phyloP scores from a whole-genome alignment of 2,797 vertebrate genomes.

The Danio tinwini region DNA sequence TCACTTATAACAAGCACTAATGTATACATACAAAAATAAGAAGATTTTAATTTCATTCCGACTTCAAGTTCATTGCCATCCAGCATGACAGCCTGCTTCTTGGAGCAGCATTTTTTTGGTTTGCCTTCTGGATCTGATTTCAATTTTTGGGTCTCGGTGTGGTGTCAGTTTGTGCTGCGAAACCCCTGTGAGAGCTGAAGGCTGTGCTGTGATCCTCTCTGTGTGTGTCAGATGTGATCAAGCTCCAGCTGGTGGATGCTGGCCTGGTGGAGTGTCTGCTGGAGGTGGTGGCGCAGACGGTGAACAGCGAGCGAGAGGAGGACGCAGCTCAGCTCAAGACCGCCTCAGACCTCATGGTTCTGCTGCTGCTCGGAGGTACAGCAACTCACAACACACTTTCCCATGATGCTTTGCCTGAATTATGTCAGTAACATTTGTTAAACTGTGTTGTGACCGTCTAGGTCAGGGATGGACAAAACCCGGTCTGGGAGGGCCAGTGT shows the following conservation, averaged over 20 bases:
- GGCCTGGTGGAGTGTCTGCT: conserved; percentile 96
- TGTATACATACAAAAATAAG: too few species aligned
- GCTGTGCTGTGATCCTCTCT: neutral
- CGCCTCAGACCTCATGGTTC: conserved; percentile 96
- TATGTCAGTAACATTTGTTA: too few species aligned
- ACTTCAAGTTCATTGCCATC: too few species aligned
- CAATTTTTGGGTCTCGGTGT: neutral
- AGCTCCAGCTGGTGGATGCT: conserved; percentile 96
- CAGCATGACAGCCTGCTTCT: neutral
- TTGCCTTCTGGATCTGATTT: neutral
- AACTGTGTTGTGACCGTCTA: too few species aligned
- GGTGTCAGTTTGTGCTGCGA: conserved; percentile 2
- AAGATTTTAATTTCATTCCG: too few species aligned
- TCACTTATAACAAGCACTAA: too few species aligned
- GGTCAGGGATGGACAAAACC: too few species aligned
- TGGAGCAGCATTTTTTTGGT: neutral
- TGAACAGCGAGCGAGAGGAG: conserved; percentile 93
- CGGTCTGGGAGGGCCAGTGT: too few species aligned
- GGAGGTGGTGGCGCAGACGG: conserved; percentile 92
- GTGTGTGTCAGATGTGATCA: conserved; percentile 86
- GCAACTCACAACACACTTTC: too few species aligned
- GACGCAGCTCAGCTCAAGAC: conserved; percentile 96
- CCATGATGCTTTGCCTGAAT: too few species aligned
- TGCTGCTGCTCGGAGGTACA: conserved; percentile 93
- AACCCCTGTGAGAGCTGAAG: neutral